Percentiles rank a stretch among this genome's conserved stretches.
Conservation (phyloP, 2,113 vertebrate species). For the Nesoenas mayeri region DNA sequence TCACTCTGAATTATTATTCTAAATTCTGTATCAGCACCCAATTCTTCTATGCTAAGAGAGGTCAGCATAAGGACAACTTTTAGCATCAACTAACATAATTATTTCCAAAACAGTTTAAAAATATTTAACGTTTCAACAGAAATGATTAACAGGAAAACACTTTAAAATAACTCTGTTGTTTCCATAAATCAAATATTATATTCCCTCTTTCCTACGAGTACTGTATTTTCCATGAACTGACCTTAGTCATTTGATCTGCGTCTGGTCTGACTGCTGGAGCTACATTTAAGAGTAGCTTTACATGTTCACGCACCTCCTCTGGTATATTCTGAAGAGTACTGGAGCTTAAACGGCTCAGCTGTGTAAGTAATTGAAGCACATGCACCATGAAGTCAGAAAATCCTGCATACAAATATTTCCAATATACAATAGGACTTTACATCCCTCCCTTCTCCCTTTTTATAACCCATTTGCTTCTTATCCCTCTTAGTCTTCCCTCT, state of each 20-base stretch:
- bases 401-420: background rate
- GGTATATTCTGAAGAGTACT: constrained; percentile 86
- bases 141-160: background rate
- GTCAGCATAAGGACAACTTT: background rate
- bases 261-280: constrained; percentile 92
- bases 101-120: background rate
- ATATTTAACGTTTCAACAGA: background rate
- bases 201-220: background rate
- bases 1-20: background rate
- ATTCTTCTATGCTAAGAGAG: background rate
- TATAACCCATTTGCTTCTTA: background rate
- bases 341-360: constrained; percentile 92
- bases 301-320: constrained; percentile 91
- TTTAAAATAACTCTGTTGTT: background rate
- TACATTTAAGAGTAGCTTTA: constrained; percentile 94
- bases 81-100: background rate
- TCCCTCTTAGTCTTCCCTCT: background rate
- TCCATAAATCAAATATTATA: background rate
- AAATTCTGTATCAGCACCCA: background rate
- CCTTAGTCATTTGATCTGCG: constrained; percentile 98
- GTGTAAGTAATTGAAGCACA: constrained; percentile 37
- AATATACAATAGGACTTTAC: background rate
- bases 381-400: constrained; percentile 29
- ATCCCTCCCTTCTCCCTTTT: background rate
- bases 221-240: constrained; percentile 55